A percentile compares a stretch with the other conserved stretches of the same genome.
These are phyloP conservation scores for Camponotus floridanus DNA, from an alignment of 1,140 invertebrate species.

Conservation along the genomic window DNA sequence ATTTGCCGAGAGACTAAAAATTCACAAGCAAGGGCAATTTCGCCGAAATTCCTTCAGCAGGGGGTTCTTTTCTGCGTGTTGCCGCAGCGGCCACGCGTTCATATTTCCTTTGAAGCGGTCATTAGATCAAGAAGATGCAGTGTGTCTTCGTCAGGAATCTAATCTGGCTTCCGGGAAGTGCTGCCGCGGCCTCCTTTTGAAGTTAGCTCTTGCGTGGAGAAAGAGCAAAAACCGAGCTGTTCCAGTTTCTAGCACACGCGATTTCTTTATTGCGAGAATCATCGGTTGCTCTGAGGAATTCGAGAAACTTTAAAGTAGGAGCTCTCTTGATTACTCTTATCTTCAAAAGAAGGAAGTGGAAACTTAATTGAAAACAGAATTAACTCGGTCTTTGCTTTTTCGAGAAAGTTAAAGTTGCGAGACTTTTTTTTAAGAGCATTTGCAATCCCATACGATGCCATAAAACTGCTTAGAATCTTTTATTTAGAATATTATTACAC, in stretches of 20 bases:
- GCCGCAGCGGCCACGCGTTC: conserved; percentile 28
- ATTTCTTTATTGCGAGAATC: conserved; percentile 51
- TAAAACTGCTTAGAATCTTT: background rate
- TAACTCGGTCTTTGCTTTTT: conserved; percentile 6
- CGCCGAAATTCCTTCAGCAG: conserved; percentile 34
- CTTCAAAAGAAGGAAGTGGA: background rate
- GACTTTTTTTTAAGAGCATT: conserved; percentile 7
- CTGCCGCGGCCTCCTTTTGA: conserved; percentile 46
- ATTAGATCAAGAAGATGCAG: conserved; percentile 52
- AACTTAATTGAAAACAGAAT: conserved; percentile 33
- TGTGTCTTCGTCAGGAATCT: conserved; percentile 61
- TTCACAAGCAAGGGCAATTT: conserved; percentile 29
- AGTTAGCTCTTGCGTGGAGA: conserved; percentile 52
- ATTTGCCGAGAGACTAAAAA: conserved; percentile 33
- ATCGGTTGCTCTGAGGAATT: conserved; percentile 50
- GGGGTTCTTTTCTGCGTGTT: conserved; percentile 9
- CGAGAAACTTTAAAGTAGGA: conserved; percentile 25
- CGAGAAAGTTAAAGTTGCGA: background rate
- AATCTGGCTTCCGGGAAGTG: conserved; percentile 57
- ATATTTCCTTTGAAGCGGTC: conserved; percentile 54
- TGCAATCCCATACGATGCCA: background rate
- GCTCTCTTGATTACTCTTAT: conserved; percentile 34
- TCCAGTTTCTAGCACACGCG: conserved; percentile 39
- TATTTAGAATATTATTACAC: background rate
- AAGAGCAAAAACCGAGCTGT: conserved; percentile 42